Evolutionary conservation across 2,113 vertebrate species (phyloP).

Genomic region (Gasterosteus nipponicus): DNA sequence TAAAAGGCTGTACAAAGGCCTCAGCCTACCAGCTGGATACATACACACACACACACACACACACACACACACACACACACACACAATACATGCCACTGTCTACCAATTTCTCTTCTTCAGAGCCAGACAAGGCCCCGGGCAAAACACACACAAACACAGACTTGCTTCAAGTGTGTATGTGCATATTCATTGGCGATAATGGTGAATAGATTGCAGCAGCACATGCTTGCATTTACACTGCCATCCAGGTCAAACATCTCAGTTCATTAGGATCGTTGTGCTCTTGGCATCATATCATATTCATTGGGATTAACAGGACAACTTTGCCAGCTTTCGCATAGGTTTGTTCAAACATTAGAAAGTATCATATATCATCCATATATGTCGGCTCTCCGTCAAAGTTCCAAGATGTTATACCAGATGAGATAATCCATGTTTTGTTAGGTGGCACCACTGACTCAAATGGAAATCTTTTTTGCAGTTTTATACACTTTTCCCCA

Average conservation of each 20-base stretch:
- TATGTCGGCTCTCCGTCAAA: background rate
- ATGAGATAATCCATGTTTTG: background rate
- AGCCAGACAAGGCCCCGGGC: slow-evolving; percentile 52
- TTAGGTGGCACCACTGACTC: too few relatives aligned
- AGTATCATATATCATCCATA: background rate
- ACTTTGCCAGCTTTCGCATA: background rate
- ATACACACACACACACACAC: slow-evolving; percentile 11
- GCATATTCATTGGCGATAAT: background rate
- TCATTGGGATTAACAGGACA: background rate
- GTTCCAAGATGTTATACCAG: background rate
- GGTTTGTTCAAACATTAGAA: background rate
- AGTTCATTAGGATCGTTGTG: slow-evolving; percentile 43
- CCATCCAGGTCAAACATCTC: background rate
- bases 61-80: background rate
- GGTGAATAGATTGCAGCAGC: slow-evolving; percentile 3
- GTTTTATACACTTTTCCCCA: background rate
- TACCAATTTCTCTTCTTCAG: slow-evolving; percentile 35
- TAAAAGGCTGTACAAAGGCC: slow-evolving; percentile 71
- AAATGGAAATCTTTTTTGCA: background rate
- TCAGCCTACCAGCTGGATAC: slow-evolving; percentile 72
- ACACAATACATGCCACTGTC: slow-evolving; percentile 26
- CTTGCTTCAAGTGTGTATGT: background rate
- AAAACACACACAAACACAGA: slow-evolving; percentile 26
- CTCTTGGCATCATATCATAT: slow-evolving; percentile 10
- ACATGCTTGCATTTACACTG: background rate